Conservation (phyloP, 2,113 vertebrate genomes). For the Perca flavescens region DNA sequence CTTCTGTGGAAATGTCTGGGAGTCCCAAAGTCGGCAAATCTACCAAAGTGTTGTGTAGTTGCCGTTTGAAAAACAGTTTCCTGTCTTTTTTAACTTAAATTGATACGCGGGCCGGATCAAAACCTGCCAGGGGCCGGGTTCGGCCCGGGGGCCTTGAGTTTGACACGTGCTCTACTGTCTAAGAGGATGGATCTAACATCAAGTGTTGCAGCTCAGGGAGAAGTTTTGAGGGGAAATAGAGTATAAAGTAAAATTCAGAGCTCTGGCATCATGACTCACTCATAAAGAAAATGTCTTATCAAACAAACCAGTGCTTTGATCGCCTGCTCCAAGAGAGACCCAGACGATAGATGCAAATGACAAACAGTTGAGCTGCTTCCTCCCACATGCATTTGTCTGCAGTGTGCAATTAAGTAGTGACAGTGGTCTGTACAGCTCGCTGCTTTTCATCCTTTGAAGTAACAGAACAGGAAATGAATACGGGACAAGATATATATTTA, state of each 20-base stretch:
- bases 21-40: no score
- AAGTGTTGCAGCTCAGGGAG: not conserved
- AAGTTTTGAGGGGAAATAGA: not conserved
- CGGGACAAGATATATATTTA: constrained; percentile 30
- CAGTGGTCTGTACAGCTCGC: not conserved
- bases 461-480: constrained; percentile 25
- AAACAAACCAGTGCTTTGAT: not conserved
- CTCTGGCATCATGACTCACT: not conserved
- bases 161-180: not conserved
- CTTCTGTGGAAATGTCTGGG: no score
- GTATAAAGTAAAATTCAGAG: constrained; percentile 11
- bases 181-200: not conserved
- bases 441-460: not conserved
- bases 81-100: no score
- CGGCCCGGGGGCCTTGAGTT: no score
- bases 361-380: not conserved
- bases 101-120: no score
- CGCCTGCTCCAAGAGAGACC: not conserved
- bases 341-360: not conserved
- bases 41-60: no score
- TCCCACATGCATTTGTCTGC: constrained; percentile 37
- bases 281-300: not conserved
- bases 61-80: no score
- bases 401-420: constrained; percentile 11
- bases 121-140: no score